Conservation (phyloP, 2,797 vertebrate species). For the Macropodus opercularis region DNA sequence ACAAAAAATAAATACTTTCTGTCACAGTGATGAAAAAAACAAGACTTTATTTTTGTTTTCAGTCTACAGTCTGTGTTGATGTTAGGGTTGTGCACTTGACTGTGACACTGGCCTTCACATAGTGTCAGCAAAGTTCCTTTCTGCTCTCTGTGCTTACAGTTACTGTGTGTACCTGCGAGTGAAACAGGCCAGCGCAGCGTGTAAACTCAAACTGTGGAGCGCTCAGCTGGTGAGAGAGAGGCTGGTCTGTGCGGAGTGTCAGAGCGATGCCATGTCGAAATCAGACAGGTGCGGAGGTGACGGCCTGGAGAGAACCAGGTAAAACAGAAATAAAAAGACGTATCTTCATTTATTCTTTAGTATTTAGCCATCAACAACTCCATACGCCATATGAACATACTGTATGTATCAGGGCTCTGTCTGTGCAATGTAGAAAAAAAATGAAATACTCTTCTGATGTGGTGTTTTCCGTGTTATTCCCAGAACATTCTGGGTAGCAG, state of each 20-base stretch:
- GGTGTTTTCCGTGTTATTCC: constrained; percentile 7
- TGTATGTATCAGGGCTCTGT: not conserved
- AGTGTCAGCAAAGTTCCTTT: not conserved
- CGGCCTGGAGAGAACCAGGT: constrained; percentile 82
- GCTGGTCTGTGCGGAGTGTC: constrained; percentile 83
- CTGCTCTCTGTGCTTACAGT: constrained; percentile 62
- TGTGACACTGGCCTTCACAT: constrained; percentile 48
- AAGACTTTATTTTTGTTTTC: constrained; percentile 55
- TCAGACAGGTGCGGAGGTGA: constrained; percentile 80
- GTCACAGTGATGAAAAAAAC: constrained; percentile 46
- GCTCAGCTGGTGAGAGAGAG: constrained; percentile 78
- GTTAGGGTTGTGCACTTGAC: constrained; percentile 44
- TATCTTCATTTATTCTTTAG: too few relatives aligned
- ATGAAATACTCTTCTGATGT: not conserved
- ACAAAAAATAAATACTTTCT: constrained; percentile 62
- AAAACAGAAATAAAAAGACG: constrained; percentile 12
- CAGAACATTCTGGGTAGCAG: constrained; percentile 88
- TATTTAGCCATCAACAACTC: too few relatives aligned
- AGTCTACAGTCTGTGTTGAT: constrained; percentile 41
- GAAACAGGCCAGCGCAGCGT: constrained; percentile 79
- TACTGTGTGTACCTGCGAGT: constrained; percentile 86
- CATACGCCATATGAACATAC: too few relatives aligned
- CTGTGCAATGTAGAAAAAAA: not conserved
- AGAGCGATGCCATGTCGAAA: constrained; percentile 74
- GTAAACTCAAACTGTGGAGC: constrained; percentile 82